Percentiles rank a stretch among this genome's conserved stretches.
Evolutionary conservation across 2,113 vertebrate genomes (phyloP).

Genomic region (Scomber japonicus): DNA sequence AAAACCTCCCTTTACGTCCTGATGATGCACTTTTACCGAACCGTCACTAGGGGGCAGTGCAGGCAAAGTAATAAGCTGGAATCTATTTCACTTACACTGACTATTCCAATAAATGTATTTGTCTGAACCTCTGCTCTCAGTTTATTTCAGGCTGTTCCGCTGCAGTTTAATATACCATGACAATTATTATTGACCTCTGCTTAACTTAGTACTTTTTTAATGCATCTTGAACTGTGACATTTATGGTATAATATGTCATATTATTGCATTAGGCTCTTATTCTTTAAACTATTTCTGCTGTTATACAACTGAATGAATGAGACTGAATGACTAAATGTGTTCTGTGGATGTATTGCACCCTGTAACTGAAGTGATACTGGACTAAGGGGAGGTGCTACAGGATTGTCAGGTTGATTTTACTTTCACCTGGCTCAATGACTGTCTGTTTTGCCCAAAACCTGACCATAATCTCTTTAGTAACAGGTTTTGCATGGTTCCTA

Average conservation of each 20-base stretch:
- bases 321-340: not conserved
- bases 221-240: not conserved
- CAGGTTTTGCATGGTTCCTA: not conserved
- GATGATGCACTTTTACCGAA: not conserved
- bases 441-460: slow-evolving; percentile 47
- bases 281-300: not conserved
- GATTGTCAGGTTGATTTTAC: slow-evolving; percentile 2
- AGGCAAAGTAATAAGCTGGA: not conserved
- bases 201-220: too few species aligned
- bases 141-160: not conserved
- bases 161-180: not conserved
- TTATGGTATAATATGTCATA: not conserved
- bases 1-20: not conserved
- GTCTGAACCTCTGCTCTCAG: not conserved
- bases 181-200: not conserved
- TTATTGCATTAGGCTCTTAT: not conserved
- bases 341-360: not conserved
- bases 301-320: not conserved
- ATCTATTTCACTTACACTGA: not conserved
- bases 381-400: slow-evolving; percentile 18
- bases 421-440: not conserved
- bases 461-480: slow-evolving; percentile 3
- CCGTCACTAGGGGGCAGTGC: slow-evolving; percentile 51
- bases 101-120: not conserved
- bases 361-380: not conserved